A percentile compares a stretch with the other conserved stretches of the same genome.
These are phyloP conservation scores for Pseudomyrmex pallidus DNA, from an alignment of 1,140 invertebrate species.

Conservation along the genomic window DNA sequence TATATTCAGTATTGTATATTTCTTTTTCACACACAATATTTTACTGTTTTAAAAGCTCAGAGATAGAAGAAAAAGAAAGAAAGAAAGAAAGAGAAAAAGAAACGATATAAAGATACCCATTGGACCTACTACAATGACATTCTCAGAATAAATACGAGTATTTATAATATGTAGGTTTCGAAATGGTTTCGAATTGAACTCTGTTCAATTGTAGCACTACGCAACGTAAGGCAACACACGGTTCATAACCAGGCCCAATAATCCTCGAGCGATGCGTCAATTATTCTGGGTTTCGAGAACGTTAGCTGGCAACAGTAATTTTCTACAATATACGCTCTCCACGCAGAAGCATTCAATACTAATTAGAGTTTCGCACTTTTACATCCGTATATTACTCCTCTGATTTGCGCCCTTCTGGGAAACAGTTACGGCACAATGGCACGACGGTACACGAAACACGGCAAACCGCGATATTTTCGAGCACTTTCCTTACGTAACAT, in stretches of 20 bases:
- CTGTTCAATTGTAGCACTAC: slow-evolving; percentile 49
- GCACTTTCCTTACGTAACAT: background rate
- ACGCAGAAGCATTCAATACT: slow-evolving; percentile 51
- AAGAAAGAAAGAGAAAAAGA: no score
- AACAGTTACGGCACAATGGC: slow-evolving; percentile 55
- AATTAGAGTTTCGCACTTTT: slow-evolving; percentile 58
- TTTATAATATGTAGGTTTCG: background rate
- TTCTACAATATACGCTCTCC: slow-evolving; percentile 55
- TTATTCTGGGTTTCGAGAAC: background rate
- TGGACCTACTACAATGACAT: no score
- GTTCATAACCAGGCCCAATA: background rate
- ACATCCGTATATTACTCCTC: slow-evolving; percentile 57
- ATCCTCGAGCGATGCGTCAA: slow-evolving; percentile 36
- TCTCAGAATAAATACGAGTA: no score
- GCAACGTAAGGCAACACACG: slow-evolving; percentile 19
- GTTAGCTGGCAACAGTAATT: slow-evolving; percentile 49
- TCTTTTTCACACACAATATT: no score
- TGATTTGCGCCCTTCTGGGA: slow-evolving; percentile 57
- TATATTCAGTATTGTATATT: no score
- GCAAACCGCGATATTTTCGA: background rate
- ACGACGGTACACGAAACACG: slow-evolving; percentile 32
- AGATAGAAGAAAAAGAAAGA: no score
- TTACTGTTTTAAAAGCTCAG: no score
- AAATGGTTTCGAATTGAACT: slow-evolving; percentile 54
- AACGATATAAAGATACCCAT: no score